phyloP scores from a whole-genome alignment of 2,888 invertebrate genomes.

The Drosophila mercatorum region DNA sequence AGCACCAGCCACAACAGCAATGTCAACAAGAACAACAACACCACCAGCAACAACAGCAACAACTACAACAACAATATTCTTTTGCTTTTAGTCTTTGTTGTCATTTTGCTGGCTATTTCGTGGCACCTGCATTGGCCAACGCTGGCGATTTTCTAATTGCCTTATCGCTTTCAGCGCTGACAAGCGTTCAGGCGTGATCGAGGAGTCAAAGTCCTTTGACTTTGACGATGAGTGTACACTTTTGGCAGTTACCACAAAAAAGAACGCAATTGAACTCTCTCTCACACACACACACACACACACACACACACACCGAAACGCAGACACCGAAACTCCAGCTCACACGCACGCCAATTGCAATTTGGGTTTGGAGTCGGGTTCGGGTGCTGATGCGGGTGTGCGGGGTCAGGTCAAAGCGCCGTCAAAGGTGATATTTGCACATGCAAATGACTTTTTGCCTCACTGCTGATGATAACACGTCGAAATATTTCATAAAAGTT shows the following conservation, averaged over 20 bases:
- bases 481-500: constrained; percentile 73
- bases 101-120: constrained; percentile 19
- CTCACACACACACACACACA: background rate
- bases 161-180: constrained; percentile 81
- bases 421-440: constrained; percentile 61
- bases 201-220: constrained; percentile 73
- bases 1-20: constrained; percentile 6
- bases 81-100: constrained; percentile 26
- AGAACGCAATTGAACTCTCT: constrained; percentile 2
- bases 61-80: constrained; percentile 4
- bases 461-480: constrained; percentile 44
- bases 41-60: constrained; percentile 34
- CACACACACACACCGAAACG: constrained; percentile 17
- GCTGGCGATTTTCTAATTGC: constrained; percentile 73
- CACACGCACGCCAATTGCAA: constrained; percentile 57
- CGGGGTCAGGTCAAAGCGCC: constrained; percentile 13
- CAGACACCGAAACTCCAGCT: constrained; percentile 5
- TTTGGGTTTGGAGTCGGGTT: constrained; percentile 37
- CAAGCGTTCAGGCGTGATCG: constrained; percentile 62
- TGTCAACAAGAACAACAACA: background rate
- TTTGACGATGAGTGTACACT: constrained; percentile 71
- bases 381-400: background rate
- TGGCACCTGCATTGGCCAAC: constrained; percentile 35
- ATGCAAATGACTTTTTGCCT: constrained; percentile 64
- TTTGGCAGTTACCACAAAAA: constrained; percentile 36